Evolutionary conservation across 2,888 invertebrate species (phyloP), one percentile per base, ranked within the genome.

Genomic region (Athrips mouffetella): DNA sequence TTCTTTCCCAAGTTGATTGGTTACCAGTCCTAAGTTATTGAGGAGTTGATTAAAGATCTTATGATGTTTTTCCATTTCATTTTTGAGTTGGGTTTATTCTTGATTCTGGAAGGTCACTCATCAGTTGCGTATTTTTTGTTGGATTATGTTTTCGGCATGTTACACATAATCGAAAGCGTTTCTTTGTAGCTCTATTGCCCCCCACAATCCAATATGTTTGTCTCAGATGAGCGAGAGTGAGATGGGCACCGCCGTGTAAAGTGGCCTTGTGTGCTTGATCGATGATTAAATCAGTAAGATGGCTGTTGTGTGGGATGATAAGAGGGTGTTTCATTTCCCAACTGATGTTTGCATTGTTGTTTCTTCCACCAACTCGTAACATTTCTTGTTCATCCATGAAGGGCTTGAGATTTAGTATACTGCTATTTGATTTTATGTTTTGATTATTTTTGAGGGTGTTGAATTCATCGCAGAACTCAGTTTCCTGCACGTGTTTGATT

Each of bases 231-330:
- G 53, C 42, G 16, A 52, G 11, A 5, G 55, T 58, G 1, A 53
- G 35, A 0, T 48, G 40, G 7, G 55, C 47, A 13, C 56, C 58
- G 1, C 57, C 57, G 29, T 60, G 60, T 18, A 54, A 52, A 3
- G 56, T 57, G 13, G 50, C 31, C 29, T 48, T 41, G 16, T 41
- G 40, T 13, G 25, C 40, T 10, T 41, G 40, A 6, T 41, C 40
- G 8, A 41, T 41, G 2, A 41, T 6, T 8, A 41, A 8, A 13
- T 13, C 6, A 15, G 25, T 16, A 8, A 41, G 11, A 3, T 15
- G 23, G 8, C 7, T 25, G 4, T 41, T 8, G 2, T 41, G 25
- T 10, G 40, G 27, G 11, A 41, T 11, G 5, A 54, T 54, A 8
- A 53, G 52, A 1, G 39, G 39, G 23, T 21, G 23, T 21, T 39